Evolutionary conservation across 2,797 vertebrate genomes (phyloP).

Genomic region (Myotis daubentonii): DNA sequence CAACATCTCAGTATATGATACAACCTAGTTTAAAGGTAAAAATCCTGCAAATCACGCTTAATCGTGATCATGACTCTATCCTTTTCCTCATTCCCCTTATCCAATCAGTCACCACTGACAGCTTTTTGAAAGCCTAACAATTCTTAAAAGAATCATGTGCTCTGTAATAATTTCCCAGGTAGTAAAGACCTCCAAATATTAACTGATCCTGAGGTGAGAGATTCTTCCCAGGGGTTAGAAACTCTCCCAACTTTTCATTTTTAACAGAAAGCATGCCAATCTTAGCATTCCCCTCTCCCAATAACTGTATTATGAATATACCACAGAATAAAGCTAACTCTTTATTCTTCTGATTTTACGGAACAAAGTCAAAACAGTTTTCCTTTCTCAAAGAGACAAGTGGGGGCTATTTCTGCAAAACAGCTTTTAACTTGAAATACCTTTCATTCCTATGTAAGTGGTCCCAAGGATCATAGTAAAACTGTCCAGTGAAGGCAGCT

Average conservation of each 20-base stretch:
- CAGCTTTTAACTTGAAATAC: slow-evolving; percentile 20
- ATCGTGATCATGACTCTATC: neutral
- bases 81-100: neutral
- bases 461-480: neutral
- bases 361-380: slow-evolving; percentile 31
- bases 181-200: slow-evolving; percentile 27
- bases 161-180: neutral
- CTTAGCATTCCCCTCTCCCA: neutral
- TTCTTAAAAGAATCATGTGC: slow-evolving; percentile 1
- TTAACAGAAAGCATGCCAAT: slow-evolving; percentile 28
- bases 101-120: neutral
- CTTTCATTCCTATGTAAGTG: slow-evolving; percentile 20
- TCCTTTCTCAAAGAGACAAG: slow-evolving; percentile 40
- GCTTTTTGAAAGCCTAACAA: slow-evolving; percentile 17
- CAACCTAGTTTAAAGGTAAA: neutral
- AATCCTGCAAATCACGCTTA: neutral
- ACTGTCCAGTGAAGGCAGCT: slow-evolving; percentile 7
- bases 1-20: neutral
- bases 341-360: slow-evolving; percentile 47
- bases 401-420: neutral
- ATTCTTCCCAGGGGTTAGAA: neutral
- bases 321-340: neutral
- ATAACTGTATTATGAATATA: slow-evolving; percentile 18
- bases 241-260: slow-evolving; percentile 12
- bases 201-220: neutral